Base-by-base conservation (phyloP, 2,797 vertebrate species). In the Streptopelia turtur region DNA sequence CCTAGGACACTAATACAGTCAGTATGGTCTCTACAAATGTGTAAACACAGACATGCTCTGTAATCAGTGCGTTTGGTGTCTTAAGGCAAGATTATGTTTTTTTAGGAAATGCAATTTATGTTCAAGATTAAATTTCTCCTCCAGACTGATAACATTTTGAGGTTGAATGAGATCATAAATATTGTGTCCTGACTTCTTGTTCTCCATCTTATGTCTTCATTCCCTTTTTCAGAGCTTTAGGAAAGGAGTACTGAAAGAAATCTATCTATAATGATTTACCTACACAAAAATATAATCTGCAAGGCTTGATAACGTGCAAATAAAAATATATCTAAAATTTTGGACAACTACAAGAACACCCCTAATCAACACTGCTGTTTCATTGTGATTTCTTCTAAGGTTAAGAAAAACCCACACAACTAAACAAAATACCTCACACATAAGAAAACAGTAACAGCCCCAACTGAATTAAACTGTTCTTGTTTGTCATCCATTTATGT, bases 21-120 rank as follows among this genome's bases (percentile, higher is more conserved):
- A 98, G 97, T 97, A 98, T 98, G 98, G 97, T 90, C 96, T 93
- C 94, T 96, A 97, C 95, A 97, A 98, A 98, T 93, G 97, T 98
- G 97, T 98, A 98, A 98, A 98, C 98, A 98, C 96, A 98, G 98
- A 98, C 98, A 97, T 98, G 98, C 98, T 95, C 97, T 98, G 97
- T 98, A 98, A 98, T 98, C 98, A 98, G 97, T 96, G 93, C 76
- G 33, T 90, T 97, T 97, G 98, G 96, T 98, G 97, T 98, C 98
- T 98, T 98, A 98, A 98, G 98, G 98, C 98, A 98, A 98, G 97
- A 98, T 97, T 98, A 96, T 98, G 97, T 97, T 98, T 98, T 98
- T 98, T 97, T 98, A 98, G 98, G 98, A 98, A 98, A 98, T 98
- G 98, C 96, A 98, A 98, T 98, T 98, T 98, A 98, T 98, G 98